Evolutionary conservation across 1,140 invertebrate genomes (phyloP).

Genomic region (Pseudomyrmex pallidus): DNA sequence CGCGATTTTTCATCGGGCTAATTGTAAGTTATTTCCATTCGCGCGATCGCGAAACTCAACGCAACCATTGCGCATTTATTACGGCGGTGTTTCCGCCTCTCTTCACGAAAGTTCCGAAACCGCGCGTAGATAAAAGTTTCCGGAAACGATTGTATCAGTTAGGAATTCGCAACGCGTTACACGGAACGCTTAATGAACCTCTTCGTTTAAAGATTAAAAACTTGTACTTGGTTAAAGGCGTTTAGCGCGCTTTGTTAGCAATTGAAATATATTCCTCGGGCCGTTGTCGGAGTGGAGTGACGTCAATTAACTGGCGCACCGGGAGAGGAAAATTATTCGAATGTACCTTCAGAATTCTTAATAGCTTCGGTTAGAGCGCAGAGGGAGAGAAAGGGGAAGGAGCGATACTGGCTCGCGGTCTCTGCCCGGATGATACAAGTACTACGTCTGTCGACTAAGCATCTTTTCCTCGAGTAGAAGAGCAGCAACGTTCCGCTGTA

Average conservation of each 20-base stretch:
- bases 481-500: neutral
- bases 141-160: conserved; percentile 14
- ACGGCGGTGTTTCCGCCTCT: neutral
- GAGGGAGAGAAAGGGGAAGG: no score
- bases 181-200: conserved; percentile 28
- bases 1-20: neutral
- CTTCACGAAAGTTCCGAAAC: conserved; percentile 21
- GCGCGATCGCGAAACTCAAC: neutral
- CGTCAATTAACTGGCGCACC: conserved; percentile 37
- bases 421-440: conserved; percentile 37
- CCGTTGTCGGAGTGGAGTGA: conserved; percentile 36
- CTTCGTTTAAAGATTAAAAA: conserved; percentile 60
- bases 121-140: conserved; percentile 29
- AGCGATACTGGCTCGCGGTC: neutral
- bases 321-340: conserved; percentile 38
- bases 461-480: neutral
- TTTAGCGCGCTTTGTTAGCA: conserved; percentile 56
- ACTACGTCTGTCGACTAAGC: conserved; percentile 18
- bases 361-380: neutral
- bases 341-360: conserved; percentile 51
- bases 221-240: conserved; percentile 57
- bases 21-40: conserved; percentile 37
- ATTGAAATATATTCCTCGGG: conserved; percentile 59
- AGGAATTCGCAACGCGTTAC: neutral
- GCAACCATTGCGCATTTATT: neutral